phyloP scores from a whole-genome alignment of 1,140 invertebrate genomes.

The Cotesia typhae region DNA sequence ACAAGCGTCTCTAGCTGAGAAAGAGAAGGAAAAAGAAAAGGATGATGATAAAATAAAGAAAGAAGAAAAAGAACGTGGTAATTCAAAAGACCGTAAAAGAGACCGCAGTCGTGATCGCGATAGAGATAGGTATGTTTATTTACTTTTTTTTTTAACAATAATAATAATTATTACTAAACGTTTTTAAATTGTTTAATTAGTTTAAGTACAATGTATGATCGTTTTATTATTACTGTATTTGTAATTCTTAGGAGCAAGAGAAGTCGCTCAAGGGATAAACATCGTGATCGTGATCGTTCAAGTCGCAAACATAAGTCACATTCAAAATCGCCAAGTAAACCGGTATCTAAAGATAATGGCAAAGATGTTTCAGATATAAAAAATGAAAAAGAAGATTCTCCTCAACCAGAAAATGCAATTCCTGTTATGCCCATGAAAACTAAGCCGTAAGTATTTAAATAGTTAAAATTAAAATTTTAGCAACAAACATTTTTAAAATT shows the following conservation, averaged over 20 bases:
- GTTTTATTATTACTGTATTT: constrained; percentile 34
- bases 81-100: constrained; percentile 59
- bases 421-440: constrained; percentile 60
- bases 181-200: too few species aligned
- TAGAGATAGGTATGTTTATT: constrained; percentile 59
- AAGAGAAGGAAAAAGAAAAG: constrained; percentile 66
- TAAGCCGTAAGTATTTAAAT: constrained; percentile 58
- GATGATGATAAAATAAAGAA: constrained; percentile 63
- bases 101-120: constrained; percentile 64
- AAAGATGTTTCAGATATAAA: constrained; percentile 58
- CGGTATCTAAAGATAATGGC: constrained; percentile 55
- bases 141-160: neutral
- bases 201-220: neutral
- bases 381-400: constrained; percentile 59
- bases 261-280: constrained; percentile 66
- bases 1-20: constrained; percentile 69
- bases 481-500: constrained; percentile 23
- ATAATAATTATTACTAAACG: too few species aligned
- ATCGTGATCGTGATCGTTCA: constrained; percentile 63
- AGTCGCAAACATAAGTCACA: constrained; percentile 58
- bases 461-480: constrained; percentile 10
- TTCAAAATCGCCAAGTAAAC: constrained; percentile 60
- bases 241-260: constrained; percentile 58
- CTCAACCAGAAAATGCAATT: constrained; percentile 60
- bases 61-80: constrained; percentile 60